phyloP scores from a whole-genome alignment of 2,113 vertebrate species.

The Donacobius atricapilla region DNA sequence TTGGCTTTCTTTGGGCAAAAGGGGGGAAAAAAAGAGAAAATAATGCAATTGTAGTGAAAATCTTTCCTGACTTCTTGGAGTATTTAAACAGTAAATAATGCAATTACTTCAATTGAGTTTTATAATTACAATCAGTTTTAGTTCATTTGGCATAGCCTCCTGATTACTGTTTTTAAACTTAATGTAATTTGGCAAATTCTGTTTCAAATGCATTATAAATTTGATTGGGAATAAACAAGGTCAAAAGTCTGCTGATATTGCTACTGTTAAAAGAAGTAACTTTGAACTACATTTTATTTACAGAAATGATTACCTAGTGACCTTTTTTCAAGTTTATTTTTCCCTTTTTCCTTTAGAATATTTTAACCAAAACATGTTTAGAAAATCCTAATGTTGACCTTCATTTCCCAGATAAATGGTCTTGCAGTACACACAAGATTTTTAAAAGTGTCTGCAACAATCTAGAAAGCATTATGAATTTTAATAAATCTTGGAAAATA shows the following conservation, averaged over 20 bases:
- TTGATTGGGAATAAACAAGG: not conserved
- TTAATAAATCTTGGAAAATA: not conserved
- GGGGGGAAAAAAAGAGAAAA: not conserved
- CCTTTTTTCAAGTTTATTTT: not conserved
- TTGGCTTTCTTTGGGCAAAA: not conserved
- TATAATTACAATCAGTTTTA: not conserved
- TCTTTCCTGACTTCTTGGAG: not conserved
- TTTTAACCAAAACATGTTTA: not conserved
- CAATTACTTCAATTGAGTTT: not conserved
- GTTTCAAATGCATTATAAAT: not conserved
- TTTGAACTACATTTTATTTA: not conserved
- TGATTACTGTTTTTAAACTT: not conserved
- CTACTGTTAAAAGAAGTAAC: not conserved
- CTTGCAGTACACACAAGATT: not conserved
- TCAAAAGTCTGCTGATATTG: not conserved
- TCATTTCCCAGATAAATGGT: not conserved
- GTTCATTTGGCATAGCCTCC: not conserved
- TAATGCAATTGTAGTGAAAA: not conserved
- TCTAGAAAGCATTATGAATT: not conserved
- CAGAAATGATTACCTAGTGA: not conserved
- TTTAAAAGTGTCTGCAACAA: not conserved
- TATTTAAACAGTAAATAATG: not conserved
- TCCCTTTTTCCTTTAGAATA: not conserved
- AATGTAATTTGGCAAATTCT: slow-evolving; percentile 3
- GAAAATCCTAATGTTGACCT: not conserved